Evolutionary conservation across 2,797 vertebrate genomes (phyloP), one percentile per base, ranked within the genome.

Genomic region (Tolypeutes matacus): DNA sequence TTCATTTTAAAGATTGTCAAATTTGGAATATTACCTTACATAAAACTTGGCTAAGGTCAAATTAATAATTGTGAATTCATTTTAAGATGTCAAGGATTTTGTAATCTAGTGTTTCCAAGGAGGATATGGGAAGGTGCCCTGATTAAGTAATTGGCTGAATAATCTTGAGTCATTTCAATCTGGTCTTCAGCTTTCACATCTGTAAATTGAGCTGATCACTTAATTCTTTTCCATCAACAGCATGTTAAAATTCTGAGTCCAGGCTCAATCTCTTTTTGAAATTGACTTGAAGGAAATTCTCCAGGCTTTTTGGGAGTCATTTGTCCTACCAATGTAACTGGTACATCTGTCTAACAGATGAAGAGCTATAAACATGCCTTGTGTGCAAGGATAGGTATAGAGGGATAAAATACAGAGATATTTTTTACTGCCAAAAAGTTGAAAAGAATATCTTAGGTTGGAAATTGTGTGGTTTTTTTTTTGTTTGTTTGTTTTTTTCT

Each of bases 201-300:
- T 64, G 49, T 84, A 69, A 81, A 94, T 89, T 56, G n/a, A 91
- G 34, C 34, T 85, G 56, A 65, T 85, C 46, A 29, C 5, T 81
- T 42, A 64, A 31, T 17, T 65, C 92, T 17, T 89, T 86, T 21
- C 49, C 36, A 89, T 36, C 25, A 58, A 18, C n/a, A 39, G 39
- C 15, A 39, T 78, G 51, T 64, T 20, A 31, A 20, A 67, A 70
- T 82, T 88, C 60, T 78, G 62, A 60, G n/a, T 78, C 46, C 46
- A 89, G 58, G 14, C 9, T 76, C 60, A 89, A 23, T 46, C 27
- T 70, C 31, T 53, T 87, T 94, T 70, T 86, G 31, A 94, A 93
- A 76, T 46, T 73, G 34, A 67, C 34, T 92, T 67, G 65, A 96
- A 94, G 46, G 39, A 42, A 84, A 76, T 69, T 31, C 18, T 8